Evolutionary conservation across 2,113 vertebrate species (phyloP).

Genomic region (Ovis canadensis): DNA sequence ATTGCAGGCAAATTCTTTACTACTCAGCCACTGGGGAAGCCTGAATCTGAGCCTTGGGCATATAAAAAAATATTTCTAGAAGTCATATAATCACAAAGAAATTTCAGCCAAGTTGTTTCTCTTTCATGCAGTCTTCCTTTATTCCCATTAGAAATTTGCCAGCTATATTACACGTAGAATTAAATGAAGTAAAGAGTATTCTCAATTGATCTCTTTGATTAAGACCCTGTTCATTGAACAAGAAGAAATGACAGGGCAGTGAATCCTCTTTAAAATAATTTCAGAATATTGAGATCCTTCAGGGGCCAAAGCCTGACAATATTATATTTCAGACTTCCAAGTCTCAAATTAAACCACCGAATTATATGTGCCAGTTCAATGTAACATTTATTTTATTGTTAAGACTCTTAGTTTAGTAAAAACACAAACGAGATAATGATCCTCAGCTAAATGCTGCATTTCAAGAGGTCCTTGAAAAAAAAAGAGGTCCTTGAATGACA

Average conservation of each 20-base stretch:
- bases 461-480: neutral
- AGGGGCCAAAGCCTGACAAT: neutral
- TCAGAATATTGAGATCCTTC: neutral
- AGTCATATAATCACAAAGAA: neutral
- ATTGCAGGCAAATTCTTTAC: neutral
- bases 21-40: neutral
- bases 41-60: neutral
- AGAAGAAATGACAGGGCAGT: neutral
- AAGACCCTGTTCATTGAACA: conserved; percentile 37
- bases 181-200: conserved; percentile 8
- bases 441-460: neutral
- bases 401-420: neutral
- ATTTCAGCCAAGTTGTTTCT: neutral
- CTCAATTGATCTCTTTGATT: neutral
- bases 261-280: neutral
- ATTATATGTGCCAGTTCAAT: neutral
- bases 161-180: neutral
- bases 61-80: conserved; percentile 3
- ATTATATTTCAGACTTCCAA: conserved; percentile 13
- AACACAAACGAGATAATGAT: neutral
- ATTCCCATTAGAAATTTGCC: neutral
- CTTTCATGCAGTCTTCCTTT: neutral
- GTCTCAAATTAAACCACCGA: conserved; percentile 20
- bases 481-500: neutral
- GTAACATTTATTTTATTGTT: conserved; percentile 24